Base-by-base conservation (phyloP, 2,888 invertebrate genomes). In the Lepetodrilus schrolli region DNA sequence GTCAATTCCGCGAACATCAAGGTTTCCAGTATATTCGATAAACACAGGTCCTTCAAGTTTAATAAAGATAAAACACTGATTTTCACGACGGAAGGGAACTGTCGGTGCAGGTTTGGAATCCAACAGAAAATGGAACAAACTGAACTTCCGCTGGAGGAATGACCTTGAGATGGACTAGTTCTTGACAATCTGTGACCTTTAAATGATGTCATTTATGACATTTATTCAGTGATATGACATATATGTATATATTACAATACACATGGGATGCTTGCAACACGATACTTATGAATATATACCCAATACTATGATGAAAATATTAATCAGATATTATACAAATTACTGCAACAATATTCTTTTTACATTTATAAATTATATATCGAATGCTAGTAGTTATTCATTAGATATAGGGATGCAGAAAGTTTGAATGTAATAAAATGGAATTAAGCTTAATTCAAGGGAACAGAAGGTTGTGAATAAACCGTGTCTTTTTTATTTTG, bases 71-170 rank as follows among this genome's bases (percentile, higher is more conserved):
- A 83, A 66, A 85, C 85, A 0, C 78, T 80, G 8, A 81, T 77
- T 50, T 86, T 84, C 78, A 83, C 86, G 47, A 89, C 89, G 0
- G 78, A 82, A 21, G 91, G 91, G 1, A 80, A 82, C n/a, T 90
- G 90, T 80, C 87, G 87, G 75, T 91, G 90, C 84, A 82, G 89
- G 36, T 91, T 88, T 78, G 91, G 91, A 17, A 86, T 91, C 58
- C 90, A 90, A 76, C 91, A 91, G 77, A 87, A 88, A 70, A 89
- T 91, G n/a, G 82, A 84, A 58, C 84, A 90, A 49, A 87, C 84
- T 58, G 88, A 91, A 73, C 48, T 49, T n/a, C 72, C 72, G 8
- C 47, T 72, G 30, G 69, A 38, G 20, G 69, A 47, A n/a, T 48
- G 48, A 48, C 48, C 58, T 58, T 58, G 30, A 58, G 17, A 8